phyloP scores from a whole-genome alignment of 1,140 invertebrate genomes.

The Catajapyx aquilonaris region DNA sequence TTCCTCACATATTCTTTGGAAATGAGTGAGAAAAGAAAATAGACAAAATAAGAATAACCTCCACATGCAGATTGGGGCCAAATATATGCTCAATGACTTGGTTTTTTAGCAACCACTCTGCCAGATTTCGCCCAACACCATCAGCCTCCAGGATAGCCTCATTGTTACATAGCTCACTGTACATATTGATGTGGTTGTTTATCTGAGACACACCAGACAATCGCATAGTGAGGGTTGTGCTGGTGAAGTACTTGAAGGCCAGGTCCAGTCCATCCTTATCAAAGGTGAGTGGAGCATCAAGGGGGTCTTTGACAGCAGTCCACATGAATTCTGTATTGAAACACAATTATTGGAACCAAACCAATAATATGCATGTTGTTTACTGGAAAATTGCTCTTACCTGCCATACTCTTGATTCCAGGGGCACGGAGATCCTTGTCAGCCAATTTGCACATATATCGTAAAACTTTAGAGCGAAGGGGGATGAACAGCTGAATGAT shows the following conservation, averaged over 20 bases:
- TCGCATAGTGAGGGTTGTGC: slow-evolving; percentile 77
- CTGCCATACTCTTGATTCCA: slow-evolving; percentile 75
- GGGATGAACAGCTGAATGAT: slow-evolving; percentile 73
- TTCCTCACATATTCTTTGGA: no score
- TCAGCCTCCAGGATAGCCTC: slow-evolving; percentile 66
- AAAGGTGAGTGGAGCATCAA: slow-evolving; percentile 65
- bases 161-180: slow-evolving; percentile 71
- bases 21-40: no score
- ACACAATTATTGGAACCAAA: slow-evolving; percentile 7
- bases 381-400: no score
- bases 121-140: slow-evolving; percentile 57
- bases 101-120: slow-evolving; percentile 70
- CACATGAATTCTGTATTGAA: slow-evolving; percentile 61
- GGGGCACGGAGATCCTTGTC: slow-evolving; percentile 73
- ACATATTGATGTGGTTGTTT: slow-evolving; percentile 75
- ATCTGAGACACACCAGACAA: slow-evolving; percentile 82
- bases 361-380: background rate
- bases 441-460: slow-evolving; percentile 79
- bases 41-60: no score
- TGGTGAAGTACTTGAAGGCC: slow-evolving; percentile 88
- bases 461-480: slow-evolving; percentile 57
- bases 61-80: slow-evolving; percentile 86
- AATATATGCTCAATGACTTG: slow-evolving; percentile 88
- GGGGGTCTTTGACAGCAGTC: slow-evolving; percentile 76
- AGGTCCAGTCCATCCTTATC: slow-evolving; percentile 73